Base-by-base conservation (phyloP, 2,797 vertebrate species). In the Limosa lapponica region DNA sequence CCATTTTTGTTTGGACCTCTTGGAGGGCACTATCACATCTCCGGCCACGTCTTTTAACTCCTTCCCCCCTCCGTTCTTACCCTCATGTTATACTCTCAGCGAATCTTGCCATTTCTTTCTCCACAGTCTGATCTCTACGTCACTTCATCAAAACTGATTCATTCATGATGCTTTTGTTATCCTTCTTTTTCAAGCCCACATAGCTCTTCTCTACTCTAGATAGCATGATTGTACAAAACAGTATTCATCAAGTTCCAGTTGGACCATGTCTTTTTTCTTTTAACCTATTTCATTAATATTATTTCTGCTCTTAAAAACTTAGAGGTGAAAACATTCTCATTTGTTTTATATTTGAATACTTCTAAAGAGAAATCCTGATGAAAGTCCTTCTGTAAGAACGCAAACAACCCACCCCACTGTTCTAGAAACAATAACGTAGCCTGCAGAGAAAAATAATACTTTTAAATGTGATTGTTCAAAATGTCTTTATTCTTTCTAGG, bases 401-500 rank as follows among this genome's bases (percentile, higher is more conserved):
- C n/a, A 75, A 59, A 62, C 18, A 80, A 66, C 11, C 16, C 24
- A 30, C n/a, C 3, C 13, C 16, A 2, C 3, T 71, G 7, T 62
- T 88, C 28, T 48, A 37, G 46, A n/a, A 78, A 37, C 8, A 82
- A 8, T 15, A 66, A 44, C 51, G 12, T 2, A 48, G 13, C 43
- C 19, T 70, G 28, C 24, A 75, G 19, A 62, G 32, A 64, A 87
- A 73, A 89, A 51, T 10, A 58, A 0, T 48, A 16, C 10, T 83
- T 90, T 58, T 3, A 71, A 77, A 57, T 22, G 6, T 48, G 44
- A 43, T 46, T 88, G 24, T 54, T 80, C 14, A 4, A 84, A 91
- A 90, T 5, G 3, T 86, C 30, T 95, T 81, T 84, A 16, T 94
- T 73, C 78, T 96, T 97, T 83, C 75, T 88, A 99, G 99, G 98